phyloP scores from a whole-genome alignment of 2,113 vertebrate genomes.

The Gasterosteus nipponicus region DNA sequence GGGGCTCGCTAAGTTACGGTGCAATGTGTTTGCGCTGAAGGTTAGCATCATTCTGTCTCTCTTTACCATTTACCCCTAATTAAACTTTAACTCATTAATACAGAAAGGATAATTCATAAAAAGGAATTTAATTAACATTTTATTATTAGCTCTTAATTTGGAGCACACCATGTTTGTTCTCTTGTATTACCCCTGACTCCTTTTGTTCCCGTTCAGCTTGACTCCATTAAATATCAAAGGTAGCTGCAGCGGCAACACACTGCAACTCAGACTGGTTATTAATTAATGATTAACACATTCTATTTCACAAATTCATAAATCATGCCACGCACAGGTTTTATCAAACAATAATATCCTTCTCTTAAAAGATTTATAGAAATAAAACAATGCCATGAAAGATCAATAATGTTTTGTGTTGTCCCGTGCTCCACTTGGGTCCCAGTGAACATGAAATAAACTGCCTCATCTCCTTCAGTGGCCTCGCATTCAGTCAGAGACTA shows the following conservation, averaged over 20 bases:
- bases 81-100: slow-evolving; percentile 78
- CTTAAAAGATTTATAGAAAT: not conserved
- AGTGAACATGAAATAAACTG: slow-evolving; percentile 67
- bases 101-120: slow-evolving; percentile 72
- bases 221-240: slow-evolving; percentile 76
- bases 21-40: slow-evolving; percentile 66
- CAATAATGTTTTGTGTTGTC: slow-evolving; percentile 32
- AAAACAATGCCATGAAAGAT: not conserved
- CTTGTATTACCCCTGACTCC: slow-evolving; percentile 54
- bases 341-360: not conserved
- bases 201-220: slow-evolving; percentile 64
- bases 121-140: slow-evolving; percentile 77
- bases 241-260: slow-evolving; percentile 66
- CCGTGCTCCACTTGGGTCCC: slow-evolving; percentile 62
- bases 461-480: slow-evolving; percentile 59
- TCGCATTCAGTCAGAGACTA: slow-evolving; percentile 62
- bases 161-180: slow-evolving; percentile 70
- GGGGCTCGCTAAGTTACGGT: slow-evolving; percentile 51
- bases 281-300: slow-evolving; percentile 48
- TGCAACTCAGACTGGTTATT: slow-evolving; percentile 51
- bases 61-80: slow-evolving; percentile 72
- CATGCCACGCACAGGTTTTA: not conserved
- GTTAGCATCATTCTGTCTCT: slow-evolving; percentile 61
- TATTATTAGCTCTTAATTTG: slow-evolving; percentile 75
- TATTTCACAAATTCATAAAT: slow-evolving; percentile 35